Evolutionary conservation across 2,113 vertebrate genomes (phyloP), one percentile per base, ranked within the genome.

Genomic region (Phoenicopterus ruber): DNA sequence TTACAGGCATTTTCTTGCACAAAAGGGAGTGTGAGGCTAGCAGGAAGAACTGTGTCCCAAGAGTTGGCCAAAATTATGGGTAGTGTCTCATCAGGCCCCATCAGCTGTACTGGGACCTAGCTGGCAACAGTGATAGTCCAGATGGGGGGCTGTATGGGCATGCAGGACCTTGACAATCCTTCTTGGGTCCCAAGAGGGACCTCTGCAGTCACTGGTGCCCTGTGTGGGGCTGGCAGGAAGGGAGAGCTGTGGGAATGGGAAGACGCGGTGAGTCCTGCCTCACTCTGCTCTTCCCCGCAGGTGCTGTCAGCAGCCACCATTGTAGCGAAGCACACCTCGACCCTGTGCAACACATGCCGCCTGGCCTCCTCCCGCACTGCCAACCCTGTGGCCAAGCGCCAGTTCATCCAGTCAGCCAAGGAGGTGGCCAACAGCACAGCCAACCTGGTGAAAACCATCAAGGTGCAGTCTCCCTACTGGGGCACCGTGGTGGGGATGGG

Each of bases 401-500:
- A 99, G 97, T 99, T 99, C 13, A 99, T 99, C 88, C 99, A 99
- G 85, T 99, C 99, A 0, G 99, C 99, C 96, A 99, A 99, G 94
- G 99, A 99, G 69, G 99, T 99, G 98, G 99, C 99, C 86, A 99
- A 99, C 97, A 99, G 99, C 97, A 99, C 99, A 0, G 99, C 99
- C 90, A 99, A 99, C 96, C 98, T 99, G 32, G 99, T 99, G 96
- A 99, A 99, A 97, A 99, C 99, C 93, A 99, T 99, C 74, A 99
- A 99, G 99, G 99, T 99, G 76, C 13, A 11, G 24, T 40, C 36
- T 80, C 14, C 20, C 26, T 50, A 13, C 17, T 7, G 2, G 34
- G 63, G 22, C 2, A 10, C 16, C 2, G 2, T 72, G 55, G 19
- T 47, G 20, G 57, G 28, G 22, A 47, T 34, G 47, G 38, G 17